These are phyloP conservation scores for Myotis davidii DNA, from an alignment of 2,113 vertebrate species.

Conservation along the genomic window DNA sequence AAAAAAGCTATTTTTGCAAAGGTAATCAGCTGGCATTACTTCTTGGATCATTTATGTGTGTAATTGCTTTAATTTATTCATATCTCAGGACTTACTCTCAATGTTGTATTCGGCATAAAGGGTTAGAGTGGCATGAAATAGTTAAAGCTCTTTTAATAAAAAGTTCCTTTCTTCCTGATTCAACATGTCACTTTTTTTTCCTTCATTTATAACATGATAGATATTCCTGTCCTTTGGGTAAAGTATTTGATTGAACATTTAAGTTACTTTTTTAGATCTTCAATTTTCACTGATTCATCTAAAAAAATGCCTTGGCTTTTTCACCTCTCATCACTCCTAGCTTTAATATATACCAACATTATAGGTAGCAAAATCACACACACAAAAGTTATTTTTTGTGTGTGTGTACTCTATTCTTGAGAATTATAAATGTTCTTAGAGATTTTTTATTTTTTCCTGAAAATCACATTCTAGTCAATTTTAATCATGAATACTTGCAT, in stretches of 20 bases:
- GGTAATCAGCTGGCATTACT: not conserved
- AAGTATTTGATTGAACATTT: constrained; percentile 63
- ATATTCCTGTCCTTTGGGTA: constrained; percentile 61
- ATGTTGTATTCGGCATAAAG: not conserved
- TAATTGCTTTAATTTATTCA: not conserved
- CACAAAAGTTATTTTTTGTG: not conserved
- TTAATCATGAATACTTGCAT: not conserved
- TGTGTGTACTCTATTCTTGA: not conserved
- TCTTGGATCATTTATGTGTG: not conserved
- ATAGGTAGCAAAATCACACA: not conserved
- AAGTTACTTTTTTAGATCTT: constrained; percentile 57
- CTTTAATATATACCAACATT: not conserved
- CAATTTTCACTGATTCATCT: constrained; percentile 31
- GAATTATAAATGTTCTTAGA: not conserved
- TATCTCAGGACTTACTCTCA: not conserved
- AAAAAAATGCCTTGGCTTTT: constrained; percentile 6
- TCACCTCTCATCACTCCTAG: not conserved
- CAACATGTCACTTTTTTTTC: constrained; percentile 59
- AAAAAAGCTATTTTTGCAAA: not conserved
- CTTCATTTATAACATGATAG: constrained; percentile 54
- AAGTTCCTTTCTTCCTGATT: constrained; percentile 25
- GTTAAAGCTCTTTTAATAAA: constrained; percentile 41
- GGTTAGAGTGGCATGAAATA: not conserved
- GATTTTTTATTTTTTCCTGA: not conserved
- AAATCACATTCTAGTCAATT: not conserved